Base-by-base conservation (phyloP, 2,113 vertebrate species). In the Ranitomeya variabilis region DNA sequence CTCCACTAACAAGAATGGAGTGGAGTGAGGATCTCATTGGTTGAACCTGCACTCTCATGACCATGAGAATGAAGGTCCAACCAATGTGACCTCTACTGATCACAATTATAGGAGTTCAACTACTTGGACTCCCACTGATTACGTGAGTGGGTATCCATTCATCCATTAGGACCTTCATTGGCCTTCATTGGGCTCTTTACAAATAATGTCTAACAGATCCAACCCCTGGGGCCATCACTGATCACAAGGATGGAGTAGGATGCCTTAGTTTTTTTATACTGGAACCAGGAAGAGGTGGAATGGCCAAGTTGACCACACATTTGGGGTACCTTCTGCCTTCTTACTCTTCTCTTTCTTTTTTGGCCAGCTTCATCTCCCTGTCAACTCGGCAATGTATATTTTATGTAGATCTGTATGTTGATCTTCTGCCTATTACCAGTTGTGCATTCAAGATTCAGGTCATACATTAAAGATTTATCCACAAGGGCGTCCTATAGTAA, bases 401-500 rank as follows among this genome's bases (percentile, higher is more conserved):
- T 69, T 69, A 73, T 31, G 15, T 1, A 21, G 37, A n/a, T 66
- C 2, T 10, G 5, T 16, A 21, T 19, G 16, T 64, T 13, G 7
- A 12, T 66, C 64, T 21, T 66, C 19, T 10, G n/a, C 9, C 21
- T 66, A 66, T 66, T n/a, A 66, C 6, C 64, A n/a, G 7, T 31
- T 31, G 7, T 16, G 7, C 13, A 54, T 10, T 15, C 8, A 59
- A 82, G 60, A 14, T 45, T 82, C 26, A 82, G 80, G 76, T 79
- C 76, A 54, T 21, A 60, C 12, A 86, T 76, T 21, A 59, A 59
- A 86, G 23, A 85, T 73, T 23, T 26, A 55, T 60, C 73, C 59
- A 59, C 21, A 37, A 6, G 11, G 45, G 55, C 21, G 8, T 77
- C 15, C 23, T 74, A 51, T 7, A 73, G 18, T 7, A 73, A 73